Evolutionary conservation across 2,113 vertebrate genomes (phyloP).

Genomic region (Oreochromis spilurus): DNA sequence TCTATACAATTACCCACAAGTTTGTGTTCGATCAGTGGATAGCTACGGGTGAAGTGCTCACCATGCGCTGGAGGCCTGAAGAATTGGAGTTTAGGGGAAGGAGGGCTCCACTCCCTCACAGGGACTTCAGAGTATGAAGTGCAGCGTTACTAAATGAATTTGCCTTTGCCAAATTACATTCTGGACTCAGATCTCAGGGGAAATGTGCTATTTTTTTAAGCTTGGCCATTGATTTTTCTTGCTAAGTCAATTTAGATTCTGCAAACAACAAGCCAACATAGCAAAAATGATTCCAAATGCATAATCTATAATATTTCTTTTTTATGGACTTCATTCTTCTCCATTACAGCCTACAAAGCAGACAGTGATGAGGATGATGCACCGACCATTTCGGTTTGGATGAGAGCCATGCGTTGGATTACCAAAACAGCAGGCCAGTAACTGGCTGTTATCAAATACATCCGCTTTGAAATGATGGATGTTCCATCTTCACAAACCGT

Average conservation of each 20-base stretch:
- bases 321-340: neutral
- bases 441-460: neutral
- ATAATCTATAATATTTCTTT: neutral
- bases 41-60: conserved; percentile 35
- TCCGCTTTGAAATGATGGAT: neutral
- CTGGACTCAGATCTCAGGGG: conserved; percentile 3
- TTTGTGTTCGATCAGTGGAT: conserved; percentile 64
- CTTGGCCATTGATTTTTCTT: conserved; percentile 13
- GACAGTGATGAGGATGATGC: neutral
- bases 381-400: neutral
- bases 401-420: neutral
- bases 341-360: neutral
- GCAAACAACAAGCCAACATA: neutral
- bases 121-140: conserved; percentile 19
- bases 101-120: neutral
- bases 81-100: neutral
- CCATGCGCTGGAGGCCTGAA: neutral
- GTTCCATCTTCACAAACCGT: neutral
- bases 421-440: neutral
- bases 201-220: neutral
- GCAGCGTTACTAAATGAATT: conserved; percentile 40
- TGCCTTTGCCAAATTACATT: conserved; percentile 40
- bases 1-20: conserved; percentile 67
- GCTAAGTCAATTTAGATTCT: conserved; percentile 5
- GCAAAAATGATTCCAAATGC: neutral